A percentile compares a stretch with the other conserved stretches of the same genome.
phyloP scores from a whole-genome alignment of 2,797 vertebrate species.

The Eospalax fontanierii region DNA sequence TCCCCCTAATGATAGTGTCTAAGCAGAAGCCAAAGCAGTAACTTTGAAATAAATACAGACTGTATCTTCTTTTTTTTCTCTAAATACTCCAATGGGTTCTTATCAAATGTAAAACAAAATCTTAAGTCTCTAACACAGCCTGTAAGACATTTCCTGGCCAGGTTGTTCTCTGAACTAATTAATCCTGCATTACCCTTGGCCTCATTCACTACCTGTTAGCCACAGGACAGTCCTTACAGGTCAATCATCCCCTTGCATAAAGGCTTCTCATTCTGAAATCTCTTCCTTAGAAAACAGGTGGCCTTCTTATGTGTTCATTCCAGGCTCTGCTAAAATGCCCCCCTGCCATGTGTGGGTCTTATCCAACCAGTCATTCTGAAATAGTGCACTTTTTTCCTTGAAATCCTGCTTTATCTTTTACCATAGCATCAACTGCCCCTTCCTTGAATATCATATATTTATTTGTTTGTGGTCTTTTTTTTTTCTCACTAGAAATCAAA shows the following conservation, averaged over 20 bases:
- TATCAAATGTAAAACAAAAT: constrained; percentile 1
- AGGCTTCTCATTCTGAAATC: neutral
- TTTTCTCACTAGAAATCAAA: neutral
- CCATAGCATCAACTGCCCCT: neutral
- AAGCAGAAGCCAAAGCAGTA: neutral
- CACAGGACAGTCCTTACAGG: neutral
- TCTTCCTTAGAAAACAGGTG: neutral
- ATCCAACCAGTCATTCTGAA: neutral
- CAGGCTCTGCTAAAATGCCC: neutral
- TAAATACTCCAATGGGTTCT: neutral
- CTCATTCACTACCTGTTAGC: neutral
- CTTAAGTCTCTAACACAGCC: neutral
- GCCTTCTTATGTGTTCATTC: neutral
- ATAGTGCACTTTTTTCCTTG: neutral
- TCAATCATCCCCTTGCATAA: neutral
- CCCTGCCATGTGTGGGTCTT: neutral
- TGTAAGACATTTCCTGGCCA: neutral
- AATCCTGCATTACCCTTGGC: neutral
- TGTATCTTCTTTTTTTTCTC: neutral
- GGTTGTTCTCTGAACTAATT: neutral
- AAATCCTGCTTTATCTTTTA: neutral
- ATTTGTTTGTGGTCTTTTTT: neutral
- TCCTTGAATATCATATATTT: neutral
- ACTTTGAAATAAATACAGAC: neutral
- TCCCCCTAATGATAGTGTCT: neutral